A percentile compares a stretch with the other conserved stretches of the same genome.
Evolutionary conservation across 2,888 invertebrate genomes (phyloP).

Genomic region (Timema cristinae): DNA sequence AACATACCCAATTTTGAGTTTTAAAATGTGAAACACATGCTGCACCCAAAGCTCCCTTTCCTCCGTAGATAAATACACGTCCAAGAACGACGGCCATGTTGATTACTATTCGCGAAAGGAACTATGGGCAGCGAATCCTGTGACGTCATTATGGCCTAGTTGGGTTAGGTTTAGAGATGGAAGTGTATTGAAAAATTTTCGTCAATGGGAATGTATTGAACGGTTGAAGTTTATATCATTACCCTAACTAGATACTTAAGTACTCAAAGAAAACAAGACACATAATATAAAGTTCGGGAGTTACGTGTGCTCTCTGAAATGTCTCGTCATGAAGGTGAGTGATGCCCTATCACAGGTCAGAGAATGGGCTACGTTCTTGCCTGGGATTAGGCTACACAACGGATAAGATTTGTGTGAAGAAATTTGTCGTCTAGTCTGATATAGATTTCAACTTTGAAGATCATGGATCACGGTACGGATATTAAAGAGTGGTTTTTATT

Average conservation of each 20-base stretch:
- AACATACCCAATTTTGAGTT: conserved; percentile 76
- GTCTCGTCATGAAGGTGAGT: conserved; percentile 94
- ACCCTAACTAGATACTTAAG: conserved; percentile 25
- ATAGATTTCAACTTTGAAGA: background rate
- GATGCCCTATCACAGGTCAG: conserved; percentile 43
- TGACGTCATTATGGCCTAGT: conserved; percentile 64
- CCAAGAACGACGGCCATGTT: conserved; percentile 43
- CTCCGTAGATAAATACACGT: conserved; percentile 88
- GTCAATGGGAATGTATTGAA: conserved; percentile 49
- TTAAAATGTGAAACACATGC: conserved; percentile 86
- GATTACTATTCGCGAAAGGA: conserved; percentile 24
- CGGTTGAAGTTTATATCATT: conserved; percentile 26
- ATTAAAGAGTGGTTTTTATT: no score
- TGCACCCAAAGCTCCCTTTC: conserved; percentile 91
- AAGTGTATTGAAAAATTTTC: conserved; percentile 61
- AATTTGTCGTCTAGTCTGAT: background rate
- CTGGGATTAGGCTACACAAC: conserved; percentile 23
- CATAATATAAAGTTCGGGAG: conserved; percentile 25
- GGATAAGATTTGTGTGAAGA: conserved; percentile 17
- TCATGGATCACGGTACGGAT: background rate
- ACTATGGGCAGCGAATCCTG: conserved; percentile 34
- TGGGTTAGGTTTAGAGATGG: conserved; percentile 67
- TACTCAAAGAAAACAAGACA: conserved; percentile 27
- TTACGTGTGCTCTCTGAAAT: conserved; percentile 54
- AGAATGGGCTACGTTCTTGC: conserved; percentile 30